Percentiles rank a stretch among this genome's conserved stretches.
Conservation (phyloP, 2,113 vertebrate genomes). For the Heloderma charlesbogerti region DNA sequence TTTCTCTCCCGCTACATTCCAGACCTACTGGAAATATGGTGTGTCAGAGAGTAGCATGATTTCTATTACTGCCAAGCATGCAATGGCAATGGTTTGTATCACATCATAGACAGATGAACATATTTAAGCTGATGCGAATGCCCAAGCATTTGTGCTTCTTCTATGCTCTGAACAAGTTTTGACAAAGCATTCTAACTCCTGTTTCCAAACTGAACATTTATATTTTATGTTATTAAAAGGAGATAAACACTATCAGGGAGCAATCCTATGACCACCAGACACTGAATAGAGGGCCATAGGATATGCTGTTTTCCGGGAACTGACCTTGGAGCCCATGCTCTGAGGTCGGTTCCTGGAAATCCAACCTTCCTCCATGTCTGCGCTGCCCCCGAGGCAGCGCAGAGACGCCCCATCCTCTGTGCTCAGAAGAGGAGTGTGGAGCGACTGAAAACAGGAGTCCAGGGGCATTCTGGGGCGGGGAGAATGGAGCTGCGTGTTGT, state of each 20-base stretch:
- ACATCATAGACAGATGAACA: slow-evolving; percentile 63
- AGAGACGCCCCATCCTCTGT: no score
- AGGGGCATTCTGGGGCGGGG: no score
- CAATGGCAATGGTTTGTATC: slow-evolving; percentile 58
- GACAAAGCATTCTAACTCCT: background rate
- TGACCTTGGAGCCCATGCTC: no score
- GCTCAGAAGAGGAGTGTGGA: no score
- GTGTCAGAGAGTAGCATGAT: slow-evolving; percentile 85
- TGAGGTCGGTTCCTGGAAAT: no score
- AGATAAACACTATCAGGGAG: accelerated
- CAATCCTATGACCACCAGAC: no score
- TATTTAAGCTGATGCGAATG: background rate
- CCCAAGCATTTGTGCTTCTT: accelerated
- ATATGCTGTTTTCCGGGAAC: no score
- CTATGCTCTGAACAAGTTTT: slow-evolving; percentile 12
- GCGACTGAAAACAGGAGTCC: no score
- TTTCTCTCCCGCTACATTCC: slow-evolving; percentile 72
- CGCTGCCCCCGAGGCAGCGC: no score
- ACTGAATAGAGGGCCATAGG: no score
- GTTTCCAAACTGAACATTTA: background rate
- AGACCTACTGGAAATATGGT: slow-evolving; percentile 85
- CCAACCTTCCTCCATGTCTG: no score
- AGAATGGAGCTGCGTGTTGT: no score
- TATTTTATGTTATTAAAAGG: background rate
- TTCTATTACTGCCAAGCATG: slow-evolving; percentile 71